phyloP scores from a whole-genome alignment of 2,888 invertebrate genomes.

The Spodoptera exigua region DNA sequence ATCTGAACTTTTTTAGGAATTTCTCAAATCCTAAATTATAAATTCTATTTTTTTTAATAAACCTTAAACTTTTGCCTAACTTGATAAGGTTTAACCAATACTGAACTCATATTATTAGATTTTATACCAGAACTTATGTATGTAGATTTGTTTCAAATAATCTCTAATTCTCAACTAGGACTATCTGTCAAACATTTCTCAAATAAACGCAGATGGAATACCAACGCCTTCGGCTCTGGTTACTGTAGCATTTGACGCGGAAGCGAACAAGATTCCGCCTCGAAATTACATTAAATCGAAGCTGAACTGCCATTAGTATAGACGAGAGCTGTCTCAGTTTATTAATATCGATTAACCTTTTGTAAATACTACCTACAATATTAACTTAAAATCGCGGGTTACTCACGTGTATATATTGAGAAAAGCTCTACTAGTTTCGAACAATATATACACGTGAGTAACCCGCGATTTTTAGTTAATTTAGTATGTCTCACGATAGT shows the following conservation, averaged over 20 bases:
- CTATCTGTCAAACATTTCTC: slow-evolving; percentile 3
- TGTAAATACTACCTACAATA: too few species aligned
- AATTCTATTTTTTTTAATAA: too few species aligned
- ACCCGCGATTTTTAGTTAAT: too few species aligned
- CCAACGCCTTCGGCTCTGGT: background rate
- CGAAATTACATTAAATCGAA: slow-evolving; percentile 26
- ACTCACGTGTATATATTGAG: too few species aligned
- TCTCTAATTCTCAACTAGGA: background rate
- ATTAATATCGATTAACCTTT: slow-evolving; percentile 19
- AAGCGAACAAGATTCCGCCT: slow-evolving; percentile 5
- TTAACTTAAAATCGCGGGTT: too few species aligned
- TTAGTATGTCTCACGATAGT: too few species aligned
- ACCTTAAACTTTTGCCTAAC: too few species aligned
- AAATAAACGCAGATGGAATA: slow-evolving; percentile 1
- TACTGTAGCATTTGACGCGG: slow-evolving; percentile 25
- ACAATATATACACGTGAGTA: too few species aligned
- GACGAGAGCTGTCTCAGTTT: slow-evolving; percentile 4
- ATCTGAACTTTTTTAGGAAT: background rate
- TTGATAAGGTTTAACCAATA: too few species aligned
- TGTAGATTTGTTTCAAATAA: background rate
- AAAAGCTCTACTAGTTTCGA: too few species aligned
- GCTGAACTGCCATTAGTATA: slow-evolving; percentile 4
- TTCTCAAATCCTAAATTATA: background rate
- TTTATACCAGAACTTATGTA: too few species aligned
- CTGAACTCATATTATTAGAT: too few species aligned